phyloP scores from a whole-genome alignment of 1,140 invertebrate species.

The Drosophila ohnishii region DNA sequence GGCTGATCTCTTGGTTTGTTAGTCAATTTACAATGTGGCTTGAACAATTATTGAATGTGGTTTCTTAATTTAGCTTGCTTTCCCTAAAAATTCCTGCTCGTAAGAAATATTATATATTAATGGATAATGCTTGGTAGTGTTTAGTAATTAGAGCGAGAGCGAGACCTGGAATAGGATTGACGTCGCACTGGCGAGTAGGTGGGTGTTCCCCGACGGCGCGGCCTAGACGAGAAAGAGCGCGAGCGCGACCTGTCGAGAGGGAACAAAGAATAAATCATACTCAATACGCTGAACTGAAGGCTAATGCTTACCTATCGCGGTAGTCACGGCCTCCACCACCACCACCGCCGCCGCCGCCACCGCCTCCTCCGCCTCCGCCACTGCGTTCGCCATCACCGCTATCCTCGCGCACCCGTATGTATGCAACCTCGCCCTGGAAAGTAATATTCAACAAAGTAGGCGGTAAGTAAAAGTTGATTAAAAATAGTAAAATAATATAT shows the following conservation, averaged over 20 bases:
- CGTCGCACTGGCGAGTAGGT: slow-evolving; percentile 93
- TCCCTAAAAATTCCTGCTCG: slow-evolving; percentile 69
- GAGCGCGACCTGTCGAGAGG: slow-evolving; percentile 86
- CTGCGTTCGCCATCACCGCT: slow-evolving; percentile 86
- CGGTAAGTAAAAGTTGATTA: not conserved
- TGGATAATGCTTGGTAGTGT: slow-evolving; percentile 68
- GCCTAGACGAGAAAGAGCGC: slow-evolving; percentile 90
- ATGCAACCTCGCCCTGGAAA: slow-evolving; percentile 95
- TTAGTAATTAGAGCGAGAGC: slow-evolving; percentile 84
- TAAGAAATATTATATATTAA: slow-evolving; percentile 76
- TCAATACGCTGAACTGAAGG: not conserved
- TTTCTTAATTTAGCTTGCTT: slow-evolving; percentile 63
- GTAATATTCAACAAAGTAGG: not conserved
- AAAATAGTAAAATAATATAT: not conserved
- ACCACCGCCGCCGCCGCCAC: slow-evolving; percentile 66
- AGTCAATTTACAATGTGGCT: slow-evolving; percentile 40
- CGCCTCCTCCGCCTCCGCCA: slow-evolving; percentile 84
- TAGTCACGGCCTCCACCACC: slow-evolving; percentile 77
- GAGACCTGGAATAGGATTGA: slow-evolving; percentile 91
- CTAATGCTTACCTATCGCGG: slow-evolving; percentile 76
- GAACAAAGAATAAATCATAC: slow-evolving; percentile 17
- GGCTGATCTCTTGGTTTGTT: slow-evolving; percentile 20
- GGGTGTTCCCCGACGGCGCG: slow-evolving; percentile 88
- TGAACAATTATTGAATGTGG: slow-evolving; percentile 38
- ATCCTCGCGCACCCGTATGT: slow-evolving; percentile 97